phyloP scores from a whole-genome alignment of 2,113 vertebrate genomes.

The Pterocles gutturalis region DNA sequence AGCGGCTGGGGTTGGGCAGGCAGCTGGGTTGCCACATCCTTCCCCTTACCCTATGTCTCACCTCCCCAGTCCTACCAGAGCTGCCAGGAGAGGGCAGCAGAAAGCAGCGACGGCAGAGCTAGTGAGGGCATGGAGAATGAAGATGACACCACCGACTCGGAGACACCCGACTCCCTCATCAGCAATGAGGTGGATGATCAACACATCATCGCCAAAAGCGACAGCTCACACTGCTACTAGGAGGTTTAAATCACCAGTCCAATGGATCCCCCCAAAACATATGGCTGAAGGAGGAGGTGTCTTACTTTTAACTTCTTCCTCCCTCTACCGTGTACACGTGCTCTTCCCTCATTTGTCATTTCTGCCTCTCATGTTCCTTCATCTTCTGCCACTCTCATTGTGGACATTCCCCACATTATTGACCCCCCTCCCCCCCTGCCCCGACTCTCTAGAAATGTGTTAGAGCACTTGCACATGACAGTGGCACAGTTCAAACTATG shows the following conservation, averaged over 20 bases:
- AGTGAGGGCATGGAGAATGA: conserved; percentile 69
- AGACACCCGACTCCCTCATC: conserved; percentile 82
- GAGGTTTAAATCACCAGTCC: conserved; percentile 39
- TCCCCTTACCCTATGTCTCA: not conserved
- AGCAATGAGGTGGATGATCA: conserved; percentile 80
- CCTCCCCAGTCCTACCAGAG: conserved; percentile 77
- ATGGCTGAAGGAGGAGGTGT: conserved; percentile 43
- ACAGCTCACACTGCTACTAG: conserved; percentile 84
- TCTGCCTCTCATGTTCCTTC: not conserved
- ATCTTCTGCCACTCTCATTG: conserved; percentile 29
- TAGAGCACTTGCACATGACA: not conserved
- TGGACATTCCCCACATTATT: conserved; percentile 26
- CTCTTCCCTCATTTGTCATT: not conserved
- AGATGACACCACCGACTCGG: conserved; percentile 87
- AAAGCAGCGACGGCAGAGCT: conserved; percentile 58
- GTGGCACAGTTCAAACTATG: not conserved
- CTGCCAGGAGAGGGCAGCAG: conserved; percentile 66
- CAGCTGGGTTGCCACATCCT: not conserved
- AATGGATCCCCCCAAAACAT: not conserved
- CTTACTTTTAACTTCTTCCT: conserved; percentile 12
- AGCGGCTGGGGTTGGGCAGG: rapidly evolving
- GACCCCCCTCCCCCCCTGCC: not conserved
- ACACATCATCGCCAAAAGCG: conserved; percentile 87
- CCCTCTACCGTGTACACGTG: not conserved
- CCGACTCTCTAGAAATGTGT: conserved; percentile 24